Percentiles rank a stretch among this genome's conserved stretches.
These are phyloP conservation scores for Chiroxiphia lanceolata DNA, from an alignment of 2,797 vertebrate genomes.

Conservation along the genomic window DNA sequence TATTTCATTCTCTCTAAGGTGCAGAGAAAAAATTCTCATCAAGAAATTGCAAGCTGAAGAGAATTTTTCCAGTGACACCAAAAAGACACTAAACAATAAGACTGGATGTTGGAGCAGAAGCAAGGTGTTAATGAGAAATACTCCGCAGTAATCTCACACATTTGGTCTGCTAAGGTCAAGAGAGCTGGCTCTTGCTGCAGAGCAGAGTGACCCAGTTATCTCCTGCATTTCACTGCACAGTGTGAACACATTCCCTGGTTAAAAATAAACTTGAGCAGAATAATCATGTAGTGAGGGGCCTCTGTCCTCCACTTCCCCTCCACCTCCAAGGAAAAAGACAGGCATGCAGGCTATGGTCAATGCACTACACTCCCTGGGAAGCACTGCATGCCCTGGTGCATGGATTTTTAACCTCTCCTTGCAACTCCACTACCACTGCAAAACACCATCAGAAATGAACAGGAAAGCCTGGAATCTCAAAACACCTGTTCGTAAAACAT, in stretches of 20 bases:
- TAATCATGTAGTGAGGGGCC: background rate
- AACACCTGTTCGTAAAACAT: background rate
- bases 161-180: background rate
- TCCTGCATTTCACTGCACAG: background rate
- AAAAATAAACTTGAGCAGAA: conserved; percentile 47
- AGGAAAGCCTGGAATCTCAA: background rate
- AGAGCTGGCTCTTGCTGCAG: background rate
- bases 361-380: background rate
- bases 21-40: background rate
- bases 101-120: background rate
- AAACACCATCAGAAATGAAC: background rate
- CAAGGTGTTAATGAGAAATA: background rate
- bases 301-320: background rate
- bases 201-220: conserved; percentile 2
- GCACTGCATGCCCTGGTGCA: background rate
- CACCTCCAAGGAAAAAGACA: background rate
- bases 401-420: background rate
- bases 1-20: background rate
- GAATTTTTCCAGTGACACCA: background rate
- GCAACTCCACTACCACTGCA: background rate
- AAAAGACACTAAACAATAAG: background rate
- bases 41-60: background rate
- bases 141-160: background rate
- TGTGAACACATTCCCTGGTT: background rate
- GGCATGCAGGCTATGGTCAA: background rate